Base-by-base conservation (phyloP, 2,888 invertebrate species). In the Alsophila aescularia region DNA sequence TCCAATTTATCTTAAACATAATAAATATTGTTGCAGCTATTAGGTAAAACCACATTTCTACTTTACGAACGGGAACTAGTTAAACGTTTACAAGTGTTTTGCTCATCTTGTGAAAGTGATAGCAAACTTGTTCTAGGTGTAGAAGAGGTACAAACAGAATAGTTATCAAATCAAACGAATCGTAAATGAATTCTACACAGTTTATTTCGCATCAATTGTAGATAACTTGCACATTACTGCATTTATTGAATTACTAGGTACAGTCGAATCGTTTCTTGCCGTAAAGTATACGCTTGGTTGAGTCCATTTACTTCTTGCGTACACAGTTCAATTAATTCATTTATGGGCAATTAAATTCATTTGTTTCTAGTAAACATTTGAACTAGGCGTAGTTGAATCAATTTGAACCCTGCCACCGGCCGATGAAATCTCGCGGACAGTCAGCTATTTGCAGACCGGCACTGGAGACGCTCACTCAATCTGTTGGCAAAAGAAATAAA, bases 401-500 rank as follows among this genome's bases (percentile, higher is more conserved):
- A 9, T 21, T 39, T 40, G 4, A 9, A 14, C 10, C n/a, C 15
- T 32, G 32, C 32, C 13, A 10, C 12, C n/a, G 16, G 12, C 18
- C 12, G 12, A 12, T 12, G 31, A 32, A 9, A 15, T 42, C 29
- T 34, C n/a, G 21, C 24, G 10, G 34, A 21, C 35, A 24, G 6
- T 18, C 14, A 10, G 14, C 7, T 5, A 34, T 7, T 21, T 34
- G 44, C 2, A 29, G 34, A 16, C 40, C 27, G 29, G 40, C 41
- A 29, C 44, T 14, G 39, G 40, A 29, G 29, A 52, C 44, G 16
- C 45, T 44, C 55, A 51, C 55, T 56, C 49, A 41, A 51, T 56
- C 55, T 56, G 55, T 56, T 40, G 50, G 41, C 50, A 56, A 56
- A 6, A 51, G 31, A 51, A 50, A 51, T 31, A 37, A 41, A 50